phyloP scores from a whole-genome alignment of 2,113 vertebrate species.

The Lophius piscatorius region DNA sequence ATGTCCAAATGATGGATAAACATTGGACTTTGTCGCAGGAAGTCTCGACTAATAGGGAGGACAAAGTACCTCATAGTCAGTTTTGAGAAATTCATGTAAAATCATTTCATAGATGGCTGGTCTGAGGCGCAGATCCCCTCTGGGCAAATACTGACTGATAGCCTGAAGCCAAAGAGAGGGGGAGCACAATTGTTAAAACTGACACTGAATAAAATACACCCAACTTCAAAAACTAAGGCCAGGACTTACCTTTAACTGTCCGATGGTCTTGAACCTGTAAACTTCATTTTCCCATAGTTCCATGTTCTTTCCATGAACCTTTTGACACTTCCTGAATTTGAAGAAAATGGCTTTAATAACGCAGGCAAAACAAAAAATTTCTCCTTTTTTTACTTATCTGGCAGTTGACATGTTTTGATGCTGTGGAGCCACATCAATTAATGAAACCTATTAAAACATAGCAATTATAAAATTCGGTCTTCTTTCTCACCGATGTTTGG shows the following conservation, averaged over 20 bases:
- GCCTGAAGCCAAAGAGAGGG: slow-evolving; percentile 77
- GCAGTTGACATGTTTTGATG: not conserved
- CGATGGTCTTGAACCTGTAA: slow-evolving; percentile 96
- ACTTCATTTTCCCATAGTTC: slow-evolving; percentile 99
- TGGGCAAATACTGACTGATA: slow-evolving; percentile 95
- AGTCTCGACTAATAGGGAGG: not conserved
- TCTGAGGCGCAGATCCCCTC: slow-evolving; percentile 92
- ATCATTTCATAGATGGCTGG: slow-evolving; percentile 99
- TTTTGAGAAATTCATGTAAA: slow-evolving; percentile 95
- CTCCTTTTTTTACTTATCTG: not conserved
- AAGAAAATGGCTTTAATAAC: slow-evolving; percentile 9
- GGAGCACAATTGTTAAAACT: not conserved
- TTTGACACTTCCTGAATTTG: slow-evolving; percentile 92
- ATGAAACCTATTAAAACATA: no score
- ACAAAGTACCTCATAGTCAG: slow-evolving; percentile 90
- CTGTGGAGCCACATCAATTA: no score
- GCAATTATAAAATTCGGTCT: no score
- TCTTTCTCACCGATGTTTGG: no score
- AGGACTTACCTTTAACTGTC: slow-evolving; percentile 90
- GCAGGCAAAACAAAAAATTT: not conserved
- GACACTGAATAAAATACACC: not conserved
- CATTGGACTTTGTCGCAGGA: not conserved
- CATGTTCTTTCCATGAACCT: slow-evolving; percentile 98
- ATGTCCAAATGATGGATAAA: not conserved
- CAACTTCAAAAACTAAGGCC: not conserved